Evolutionary conservation across 2,797 vertebrate species (phyloP).

Genomic region (Sebastes vulpes): DNA sequence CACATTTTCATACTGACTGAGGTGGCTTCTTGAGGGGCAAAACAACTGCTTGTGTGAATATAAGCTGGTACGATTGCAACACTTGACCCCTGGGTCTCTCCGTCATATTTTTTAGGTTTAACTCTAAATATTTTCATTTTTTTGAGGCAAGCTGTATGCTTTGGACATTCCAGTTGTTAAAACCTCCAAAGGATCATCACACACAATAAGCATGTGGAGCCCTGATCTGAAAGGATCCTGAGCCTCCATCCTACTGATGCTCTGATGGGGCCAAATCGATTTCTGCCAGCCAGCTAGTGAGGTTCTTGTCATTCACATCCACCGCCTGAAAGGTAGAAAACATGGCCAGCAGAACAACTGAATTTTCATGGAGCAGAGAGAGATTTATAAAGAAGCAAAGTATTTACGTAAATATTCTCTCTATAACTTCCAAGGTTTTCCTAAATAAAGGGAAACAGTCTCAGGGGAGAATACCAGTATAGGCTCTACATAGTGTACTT

Average conservation of each 20-base stretch:
- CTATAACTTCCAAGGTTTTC: constrained; percentile 6
- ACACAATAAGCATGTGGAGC: constrained; percentile 15
- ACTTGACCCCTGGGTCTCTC: background rate
- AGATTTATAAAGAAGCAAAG: constrained; percentile 15
- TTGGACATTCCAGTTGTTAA: background rate
- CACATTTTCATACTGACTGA: background rate
- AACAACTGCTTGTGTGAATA: constrained; percentile 3
- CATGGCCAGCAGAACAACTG: constrained; percentile 52
- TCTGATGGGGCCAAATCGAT: constrained; percentile 73
- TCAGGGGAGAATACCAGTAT: background rate
- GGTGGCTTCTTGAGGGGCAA: constrained; percentile 28
- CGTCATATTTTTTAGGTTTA: background rate
- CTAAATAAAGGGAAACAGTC: background rate
- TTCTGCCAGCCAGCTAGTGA: constrained; percentile 68
- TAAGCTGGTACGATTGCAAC: background rate
- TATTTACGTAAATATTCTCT: background rate
- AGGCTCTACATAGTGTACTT: background rate
- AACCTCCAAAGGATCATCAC: constrained; percentile 19
- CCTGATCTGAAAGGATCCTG: constrained; percentile 48
- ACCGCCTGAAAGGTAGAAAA: constrained; percentile 42
- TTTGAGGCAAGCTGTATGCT: background rate
- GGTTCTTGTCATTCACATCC: constrained; percentile 61
- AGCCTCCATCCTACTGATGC: constrained; percentile 62
- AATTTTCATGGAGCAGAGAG: constrained; percentile 41
- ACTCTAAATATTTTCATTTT: background rate